Conservation (phyloP, 2,888 invertebrate species). For the Drosophila ustulata region DNA sequence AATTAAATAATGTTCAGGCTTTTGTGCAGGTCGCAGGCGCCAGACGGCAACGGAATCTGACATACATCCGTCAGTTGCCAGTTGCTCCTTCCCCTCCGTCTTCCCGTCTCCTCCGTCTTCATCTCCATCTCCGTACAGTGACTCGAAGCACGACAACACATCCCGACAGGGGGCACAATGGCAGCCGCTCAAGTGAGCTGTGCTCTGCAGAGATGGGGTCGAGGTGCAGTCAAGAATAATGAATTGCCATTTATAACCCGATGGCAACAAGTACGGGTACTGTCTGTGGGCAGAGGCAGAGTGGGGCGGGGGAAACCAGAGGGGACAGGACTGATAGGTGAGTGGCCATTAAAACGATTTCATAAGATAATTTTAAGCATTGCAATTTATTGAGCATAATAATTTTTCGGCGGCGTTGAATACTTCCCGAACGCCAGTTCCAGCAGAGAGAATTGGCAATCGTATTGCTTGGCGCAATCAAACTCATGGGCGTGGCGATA, state of each 20-base stretch:
- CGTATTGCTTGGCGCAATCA: conserved; percentile 87
- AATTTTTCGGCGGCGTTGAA: conserved; percentile 77
- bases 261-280: conserved; percentile 58
- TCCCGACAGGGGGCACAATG: conserved; percentile 20
- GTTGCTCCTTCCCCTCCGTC: conserved; percentile 9
- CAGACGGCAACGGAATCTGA: conserved; percentile 41
- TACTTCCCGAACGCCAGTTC: conserved; percentile 89
- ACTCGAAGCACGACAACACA: conserved; percentile 36
- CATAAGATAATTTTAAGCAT: conserved; percentile 48
- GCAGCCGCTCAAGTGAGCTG: conserved; percentile 1
- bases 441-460: conserved; percentile 90
- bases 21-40: conserved; percentile 38
- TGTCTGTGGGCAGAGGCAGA: not conserved
- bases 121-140: conserved; percentile 16
- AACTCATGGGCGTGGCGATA: conserved; percentile 86
- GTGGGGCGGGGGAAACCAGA: not conserved
- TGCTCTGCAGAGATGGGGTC: not conserved
- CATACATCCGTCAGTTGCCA: conserved; percentile 61
- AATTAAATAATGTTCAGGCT: conserved; percentile 69
- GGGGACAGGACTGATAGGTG: conserved; percentile 14
- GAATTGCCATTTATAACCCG: conserved; percentile 67
- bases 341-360: conserved; percentile 57
- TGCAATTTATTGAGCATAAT: conserved; percentile 73
- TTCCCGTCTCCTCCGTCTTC: conserved; percentile 3
- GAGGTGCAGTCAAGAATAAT: conserved; percentile 57